Evolutionary conservation across 1,140 invertebrate species (phyloP), one percentile per base, ranked within the genome.

Genomic region (Macrostomum lignano): DNA sequence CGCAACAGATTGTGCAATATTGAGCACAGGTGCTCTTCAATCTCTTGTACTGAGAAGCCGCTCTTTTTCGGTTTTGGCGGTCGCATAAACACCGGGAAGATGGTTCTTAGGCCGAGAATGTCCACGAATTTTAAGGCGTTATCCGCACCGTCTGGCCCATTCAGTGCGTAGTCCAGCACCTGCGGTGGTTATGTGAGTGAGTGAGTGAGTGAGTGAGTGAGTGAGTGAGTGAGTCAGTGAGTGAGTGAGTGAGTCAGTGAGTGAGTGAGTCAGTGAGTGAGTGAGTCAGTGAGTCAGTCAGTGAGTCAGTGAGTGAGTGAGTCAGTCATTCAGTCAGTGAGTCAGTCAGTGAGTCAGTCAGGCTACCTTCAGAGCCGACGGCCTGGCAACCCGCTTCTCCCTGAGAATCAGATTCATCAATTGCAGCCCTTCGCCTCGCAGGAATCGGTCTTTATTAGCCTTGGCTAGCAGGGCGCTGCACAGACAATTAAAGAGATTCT

Each of bases 91-190:
- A 98, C 58, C 1, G 88, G 86, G 59, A 98, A 96, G 33, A 96
- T 73, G 1, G 79, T 88, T 20, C 84, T 61, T 6, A 98, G 63
- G 1, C 88, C 91, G 2, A 96, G 64, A 44, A 96, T 94, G 50
- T 98, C 91, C 0, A 98, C 76, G 60, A 96, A 91, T 57, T 96
- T 94, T n/a, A n/a, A n/a, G n/a, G n/a, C n/a, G n/a, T n/a, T n/a
- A n/a, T n/a, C n/a, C n/a, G n/a, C n/a, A n/a, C n/a, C n/a, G n/a
- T n/a, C n/a, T n/a, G n/a, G n/a, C n/a, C n/a, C n/a, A n/a, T n/a
- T n/a, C n/a, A n/a, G n/a, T n/a, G n/a, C n/a, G n/a, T n/a, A n/a
- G n/a, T n/a, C n/a, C n/a, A n/a, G n/a, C n/a, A n/a, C n/a, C n/a
- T n/a, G n/a, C n/a, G n/a, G n/a, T n/a, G n/a, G n/a, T n/a, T n/a